Base-by-base conservation (phyloP, 2,113 vertebrate species). In the Sclerurus mexicanus region DNA sequence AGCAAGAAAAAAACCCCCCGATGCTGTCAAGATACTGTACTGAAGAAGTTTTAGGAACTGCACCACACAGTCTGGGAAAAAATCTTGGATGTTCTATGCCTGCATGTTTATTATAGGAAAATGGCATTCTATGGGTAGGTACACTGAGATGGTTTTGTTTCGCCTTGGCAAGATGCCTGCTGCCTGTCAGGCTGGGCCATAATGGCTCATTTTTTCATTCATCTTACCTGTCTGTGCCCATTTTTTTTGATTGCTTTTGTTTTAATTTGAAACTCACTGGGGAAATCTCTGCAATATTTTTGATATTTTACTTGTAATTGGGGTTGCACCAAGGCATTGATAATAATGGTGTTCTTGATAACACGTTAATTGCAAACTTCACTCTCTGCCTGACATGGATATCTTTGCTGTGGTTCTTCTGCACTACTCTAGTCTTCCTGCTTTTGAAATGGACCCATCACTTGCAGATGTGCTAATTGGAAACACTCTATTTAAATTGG, bases 311-410 rank as follows among this genome's bases (percentile, higher is more conserved):
- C 35, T 76, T 73, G 35, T 37, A 23, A 25, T 25, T 4, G 1
- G 8, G 18, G 7, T 55, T 62, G 56, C 18, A 40, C 31, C 0
- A 2, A 76, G 27, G 3, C 4, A 4, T 60, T 53, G 30, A 6
- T 49, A 40, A 30, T 7, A 71, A 23, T 4, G 8, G 16, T 25
- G 28, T 84, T 44, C 12, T 59, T 53, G 39, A 14, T 63, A 66
- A 39, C 22, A 6, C 8, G 6, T 76, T 62, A 19, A 42, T 53
- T 84, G 31, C 18, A 49, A 33, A 49, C 8, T 42, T 66, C 13
- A 5, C 31, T 67, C 12, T 0, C 23, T 50, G 33, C 12, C 33
- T 58, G 14, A 9, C 40, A 20, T 30, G 12, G 22, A 27, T 18
- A 21, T 25, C 62, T 60, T 67, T 42, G 21, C 64, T 20, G 2